Percentiles rank a stretch among this genome's conserved stretches.
These are phyloP conservation scores for Peromyscus nudipes DNA, from an alignment of 2,797 vertebrate species.

Conservation along the genomic window DNA sequence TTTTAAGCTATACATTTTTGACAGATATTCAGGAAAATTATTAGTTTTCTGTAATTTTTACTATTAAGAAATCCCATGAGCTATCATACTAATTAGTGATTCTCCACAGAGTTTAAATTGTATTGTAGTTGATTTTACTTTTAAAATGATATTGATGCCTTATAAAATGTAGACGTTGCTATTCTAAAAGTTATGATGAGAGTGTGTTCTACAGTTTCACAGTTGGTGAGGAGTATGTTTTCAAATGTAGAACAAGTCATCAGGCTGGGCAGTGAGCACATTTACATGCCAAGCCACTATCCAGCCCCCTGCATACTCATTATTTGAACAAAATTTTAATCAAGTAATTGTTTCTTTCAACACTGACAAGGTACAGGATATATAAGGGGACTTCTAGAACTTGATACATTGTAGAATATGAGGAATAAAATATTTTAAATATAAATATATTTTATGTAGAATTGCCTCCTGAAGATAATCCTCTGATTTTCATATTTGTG, in stretches of 20 bases:
- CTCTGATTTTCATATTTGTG: background rate
- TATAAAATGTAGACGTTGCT: background rate
- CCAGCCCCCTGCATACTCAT: background rate
- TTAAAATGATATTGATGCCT: background rate
- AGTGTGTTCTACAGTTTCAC: background rate
- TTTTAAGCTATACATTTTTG: background rate
- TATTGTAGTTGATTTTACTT: background rate
- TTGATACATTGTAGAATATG: background rate
- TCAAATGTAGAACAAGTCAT: background rate
- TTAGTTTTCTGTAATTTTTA: slow-evolving; percentile 1
- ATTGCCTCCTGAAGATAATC: background rate
- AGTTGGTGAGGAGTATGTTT: background rate
- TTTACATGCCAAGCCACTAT: background rate
- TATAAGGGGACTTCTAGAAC: background rate
- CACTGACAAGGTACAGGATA: background rate
- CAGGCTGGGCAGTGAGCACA: background rate
- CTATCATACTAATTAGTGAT: background rate
- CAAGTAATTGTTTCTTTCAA: background rate
- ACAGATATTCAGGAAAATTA: background rate
- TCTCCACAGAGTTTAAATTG: background rate
- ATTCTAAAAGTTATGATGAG: background rate
- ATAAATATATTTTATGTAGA: background rate
- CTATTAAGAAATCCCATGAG: background rate
- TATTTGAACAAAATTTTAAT: background rate
- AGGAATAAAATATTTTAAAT: slow-evolving; percentile 6